Conservation (phyloP, 1,140 invertebrate genomes). For the Trichonephila inaurata region DNA sequence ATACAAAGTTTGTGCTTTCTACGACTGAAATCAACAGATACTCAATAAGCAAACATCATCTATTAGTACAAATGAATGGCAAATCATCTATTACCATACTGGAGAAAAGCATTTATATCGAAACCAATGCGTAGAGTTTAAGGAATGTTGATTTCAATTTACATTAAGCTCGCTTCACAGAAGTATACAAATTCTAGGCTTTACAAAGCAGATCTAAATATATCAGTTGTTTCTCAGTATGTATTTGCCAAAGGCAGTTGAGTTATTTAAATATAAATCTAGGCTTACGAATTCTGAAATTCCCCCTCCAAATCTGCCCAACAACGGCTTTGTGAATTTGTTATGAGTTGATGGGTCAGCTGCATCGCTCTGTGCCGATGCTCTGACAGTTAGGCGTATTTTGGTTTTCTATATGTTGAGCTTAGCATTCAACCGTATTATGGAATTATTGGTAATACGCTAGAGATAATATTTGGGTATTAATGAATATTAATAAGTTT, state of each 20-base stretch:
- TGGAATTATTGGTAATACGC: slow-evolving; percentile 26
- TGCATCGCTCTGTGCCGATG: not conserved
- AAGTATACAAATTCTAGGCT: not conserved
- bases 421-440: slow-evolving; percentile 1
- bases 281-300: not conserved
- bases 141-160: not conserved
- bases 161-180: not conserved
- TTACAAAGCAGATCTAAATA: not conserved
- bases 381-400: not conserved
- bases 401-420: not conserved
- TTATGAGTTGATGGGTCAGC: slow-evolving; percentile 25
- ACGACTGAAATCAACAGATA: not conserved
- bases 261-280: slow-evolving; percentile 25
- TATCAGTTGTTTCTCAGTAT: not conserved
- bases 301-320: not conserved
- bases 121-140: not conserved
- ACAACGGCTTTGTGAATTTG: slow-evolving; percentile 5
- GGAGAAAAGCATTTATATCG: slow-evolving; percentile 5
- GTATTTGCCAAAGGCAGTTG: not conserved
- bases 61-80: not conserved
- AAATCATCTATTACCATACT: not conserved
- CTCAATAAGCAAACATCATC: not conserved
- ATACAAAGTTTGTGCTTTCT: no score
- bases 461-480: not conserved
- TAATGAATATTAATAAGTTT: slow-evolving; percentile 35